Evolutionary conservation across 2,113 vertebrate species (phyloP), one percentile per base, ranked within the genome.

Genomic region (Bolborhynchus lineola): DNA sequence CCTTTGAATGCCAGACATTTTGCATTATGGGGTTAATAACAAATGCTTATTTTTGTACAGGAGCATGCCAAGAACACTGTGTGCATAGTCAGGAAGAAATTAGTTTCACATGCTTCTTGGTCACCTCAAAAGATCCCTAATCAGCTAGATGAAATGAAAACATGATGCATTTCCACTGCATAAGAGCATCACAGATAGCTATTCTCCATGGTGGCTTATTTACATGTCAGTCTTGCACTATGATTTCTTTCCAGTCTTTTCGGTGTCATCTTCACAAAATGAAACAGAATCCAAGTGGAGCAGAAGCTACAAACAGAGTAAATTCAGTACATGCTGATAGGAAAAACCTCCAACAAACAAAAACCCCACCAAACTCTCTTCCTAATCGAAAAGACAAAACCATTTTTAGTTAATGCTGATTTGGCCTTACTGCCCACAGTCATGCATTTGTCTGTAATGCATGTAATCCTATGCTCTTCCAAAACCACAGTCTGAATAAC

Each of bases 111-210:
- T 93, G 95, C 95, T 96, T 94, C 86, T 89, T n/a, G 52, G 74
- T 96, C 93, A 96, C 96, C 93, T 96, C 95, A 79, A 71, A 84
- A 94, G 92, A 88, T 95, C 94, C 92, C 95, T 97, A 95, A 95
- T 94, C 67, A 94, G 84, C 89, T 93, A 96, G 93, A 91, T 92
- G 95, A 93, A 96, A 94, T 88, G 77, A 91, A 92, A 93, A 50
- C n/a, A 92, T 41, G 92, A 90, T 86, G 92, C 90, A 94, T 83
- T 92, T 95, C 76, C 93, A 93, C 93, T 75, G 93, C 69, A 47
- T 86, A 77, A 94, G 52, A 95, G 82, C 86, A 91, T 92, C 91
- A 92, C 86, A 76, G 74, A 92, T 47, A 95, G 83, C 86, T 92
- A 95, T 87, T 72, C 86, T 84, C 90, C 95, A 76, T 62, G 92